Conservation (phyloP, 2,797 vertebrate genomes). For the Thripadectes ignobilis region DNA sequence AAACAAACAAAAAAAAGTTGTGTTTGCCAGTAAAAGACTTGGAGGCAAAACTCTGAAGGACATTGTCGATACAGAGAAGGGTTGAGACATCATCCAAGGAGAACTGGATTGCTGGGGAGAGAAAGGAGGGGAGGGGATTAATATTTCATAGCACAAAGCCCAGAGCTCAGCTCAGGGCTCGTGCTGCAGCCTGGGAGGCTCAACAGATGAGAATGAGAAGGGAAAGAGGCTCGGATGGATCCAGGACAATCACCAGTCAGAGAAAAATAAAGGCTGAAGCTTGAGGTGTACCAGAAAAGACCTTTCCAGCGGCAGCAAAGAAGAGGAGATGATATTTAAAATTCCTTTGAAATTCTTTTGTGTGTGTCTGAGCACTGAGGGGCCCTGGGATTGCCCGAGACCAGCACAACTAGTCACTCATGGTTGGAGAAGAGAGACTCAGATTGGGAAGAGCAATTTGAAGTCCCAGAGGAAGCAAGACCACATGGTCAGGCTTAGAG, state of each 20-base stretch:
- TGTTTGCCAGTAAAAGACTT: neutral
- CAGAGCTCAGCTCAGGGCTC: neutral
- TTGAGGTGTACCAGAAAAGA: neutral
- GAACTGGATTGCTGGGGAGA: neutral
- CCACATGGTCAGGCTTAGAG: accelerated
- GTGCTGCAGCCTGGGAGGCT: neutral
- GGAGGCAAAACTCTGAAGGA: neutral
- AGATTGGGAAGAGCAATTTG: neutral
- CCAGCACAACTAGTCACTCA: neutral
- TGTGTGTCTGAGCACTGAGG: neutral
- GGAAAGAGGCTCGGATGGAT: neutral
- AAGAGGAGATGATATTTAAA: neutral
- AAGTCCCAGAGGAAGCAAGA: neutral
- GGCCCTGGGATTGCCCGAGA: neutral
- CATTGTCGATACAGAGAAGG: neutral
- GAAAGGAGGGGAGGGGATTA: neutral
- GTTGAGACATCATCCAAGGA: neutral
- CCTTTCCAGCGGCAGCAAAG: neutral
- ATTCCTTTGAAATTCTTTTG: neutral
- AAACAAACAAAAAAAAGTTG: too few relatives aligned
- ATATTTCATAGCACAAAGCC: neutral
- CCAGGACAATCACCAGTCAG: neutral
- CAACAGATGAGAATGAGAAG: neutral
- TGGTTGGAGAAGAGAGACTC: neutral
- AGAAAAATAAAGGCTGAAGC: neutral